Base-by-base conservation (phyloP, 2,113 vertebrate species). In the Heterocephalus glaber region DNA sequence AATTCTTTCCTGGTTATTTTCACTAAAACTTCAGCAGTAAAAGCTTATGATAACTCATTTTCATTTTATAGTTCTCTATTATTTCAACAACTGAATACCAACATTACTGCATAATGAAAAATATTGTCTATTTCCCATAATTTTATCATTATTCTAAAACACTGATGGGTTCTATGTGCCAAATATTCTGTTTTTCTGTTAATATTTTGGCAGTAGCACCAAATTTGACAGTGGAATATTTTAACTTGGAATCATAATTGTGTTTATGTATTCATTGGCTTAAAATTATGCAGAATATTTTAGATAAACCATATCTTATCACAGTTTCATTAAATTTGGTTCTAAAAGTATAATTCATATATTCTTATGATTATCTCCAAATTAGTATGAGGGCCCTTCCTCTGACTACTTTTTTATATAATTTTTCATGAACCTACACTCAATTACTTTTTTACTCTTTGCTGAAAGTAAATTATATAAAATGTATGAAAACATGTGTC, bases 161-260 rank as follows among this genome's bases (percentile, higher is more conserved):
- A 86, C 90, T 96, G 95, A 97, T 96, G 90, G 61, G n/a, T 80
- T 90, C 35, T 96, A 70, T 74, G 68, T 86, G 96, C 97, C 97
- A 97, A 95, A 92, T 96, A 94, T 80, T 97, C 95, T 97, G 95
- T 96, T 96, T 76, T 97, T 95, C 92, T 7, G 19, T 95, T 97
- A 97, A 95, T 97, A 96, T 97, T 96, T 98, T 97, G 97, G 97
- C 95, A 97, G 95, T n/a, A 90, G 38, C 41, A 97, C 65, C 77
- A 88, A 96, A 89, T 97, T 96, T 94, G 89, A 96, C 95, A 97
- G 85, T 68, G 96, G 93, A 96, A 95, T 54, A 98, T 95, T 97
- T 97, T 90, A 86, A 97, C 89, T 97, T 97, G 88, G 95, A 97
- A 94, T 97, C 90, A 88, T 96, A 96, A 96, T 97, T 95, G 65